Evolutionary conservation across 2,797 vertebrate species (phyloP), one percentile per base, ranked within the genome.

Genomic region (Odontamblyopus rebecca): DNA sequence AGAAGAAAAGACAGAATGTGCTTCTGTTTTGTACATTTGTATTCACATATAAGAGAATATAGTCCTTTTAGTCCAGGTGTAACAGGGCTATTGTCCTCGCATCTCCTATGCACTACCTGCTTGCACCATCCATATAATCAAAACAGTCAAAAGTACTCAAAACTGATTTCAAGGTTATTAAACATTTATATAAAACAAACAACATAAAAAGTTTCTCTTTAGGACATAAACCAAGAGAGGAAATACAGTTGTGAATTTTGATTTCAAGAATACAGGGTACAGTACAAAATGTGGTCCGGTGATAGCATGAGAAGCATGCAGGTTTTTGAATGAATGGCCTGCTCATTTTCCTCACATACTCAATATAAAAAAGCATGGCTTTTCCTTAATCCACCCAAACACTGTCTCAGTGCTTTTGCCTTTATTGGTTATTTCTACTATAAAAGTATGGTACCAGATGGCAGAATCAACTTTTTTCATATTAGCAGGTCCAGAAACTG

Each of bases 211-310:
- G 6, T 19, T 79, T 57, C 54, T 68, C 67, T 56, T 56, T 56
- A 68, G 51, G 32, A 68, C 90, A 82, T 72, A 70, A 74, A 82
- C 82, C 83, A 75, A 80, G 79, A 81, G 73, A 84, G 72, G 84
- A 70, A 70, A 78, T 80, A 77, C 67, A 84, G 82, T 79, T 82
- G 86, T 88, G 70, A 79, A 79, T 6, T 64, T 81, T 80, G 86
- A 82, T 91, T 93, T 92, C 86, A 93, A 89, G 85, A 92, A 88
- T 88, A 89, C 91, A 93, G 89, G 86, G 90, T 92, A 93, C 90
- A 93, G 91, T 93, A 94, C 87, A 91, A 89, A 89, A 83, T 56
- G 83, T 89, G 83, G 83, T 89, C 83, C 84, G 76, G 78, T 84
- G 86, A 74, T 85, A 77, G 83, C 85, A 86, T 86, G 88, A 87